phyloP scores from a whole-genome alignment of 2,113 vertebrate species.

The Cisticola juncidis region DNA sequence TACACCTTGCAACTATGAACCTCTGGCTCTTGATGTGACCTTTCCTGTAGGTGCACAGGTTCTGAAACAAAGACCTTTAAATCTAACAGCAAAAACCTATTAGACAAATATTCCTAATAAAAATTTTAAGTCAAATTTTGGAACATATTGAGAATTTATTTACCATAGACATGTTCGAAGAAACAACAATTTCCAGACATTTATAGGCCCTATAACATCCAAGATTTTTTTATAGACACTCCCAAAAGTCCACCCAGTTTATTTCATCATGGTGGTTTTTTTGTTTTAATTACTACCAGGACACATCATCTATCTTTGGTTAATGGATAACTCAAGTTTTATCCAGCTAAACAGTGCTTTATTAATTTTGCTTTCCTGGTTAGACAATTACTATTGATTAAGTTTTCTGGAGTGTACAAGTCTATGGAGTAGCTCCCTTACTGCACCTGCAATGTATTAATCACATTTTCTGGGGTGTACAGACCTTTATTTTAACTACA shows the following conservation, averaged over 20 bases:
- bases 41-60: neutral
- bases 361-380: neutral
- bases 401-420: neutral
- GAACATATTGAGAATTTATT: neutral
- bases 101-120: neutral
- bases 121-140: neutral
- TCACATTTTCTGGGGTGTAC: neutral
- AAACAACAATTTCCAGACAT: neutral
- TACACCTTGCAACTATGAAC: neutral
- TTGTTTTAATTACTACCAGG: neutral
- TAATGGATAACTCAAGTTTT: neutral
- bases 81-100: neutral
- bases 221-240: neutral
- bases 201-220: neutral
- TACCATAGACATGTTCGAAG: neutral
- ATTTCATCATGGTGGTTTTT: neutral
- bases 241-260: neutral
- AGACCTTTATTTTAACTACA: neutral
- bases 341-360: neutral
- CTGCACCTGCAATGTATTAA: neutral
- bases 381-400: neutral
- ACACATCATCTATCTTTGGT: neutral
- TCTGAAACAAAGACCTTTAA: neutral
- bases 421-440: neutral
- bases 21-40: neutral